Evolutionary conservation across 2,113 vertebrate species (phyloP).

Genomic region (Tachuris rubrigastra): DNA sequence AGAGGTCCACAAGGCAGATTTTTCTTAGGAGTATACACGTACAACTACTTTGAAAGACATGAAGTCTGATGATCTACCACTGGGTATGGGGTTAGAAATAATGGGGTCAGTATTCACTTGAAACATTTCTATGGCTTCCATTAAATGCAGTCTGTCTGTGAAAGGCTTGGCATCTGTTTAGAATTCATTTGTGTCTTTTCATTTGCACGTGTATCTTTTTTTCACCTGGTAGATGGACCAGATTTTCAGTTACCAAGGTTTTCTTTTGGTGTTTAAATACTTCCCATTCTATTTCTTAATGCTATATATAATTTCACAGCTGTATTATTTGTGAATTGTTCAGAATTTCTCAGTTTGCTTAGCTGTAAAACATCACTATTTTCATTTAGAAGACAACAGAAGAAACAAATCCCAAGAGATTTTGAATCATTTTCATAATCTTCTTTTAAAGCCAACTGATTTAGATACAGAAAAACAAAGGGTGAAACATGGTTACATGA

Average conservation of each 20-base stretch:
- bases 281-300: not conserved
- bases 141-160: not conserved
- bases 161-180: not conserved
- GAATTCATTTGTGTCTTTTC: not conserved
- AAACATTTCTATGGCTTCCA: not conserved
- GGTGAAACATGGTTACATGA: not conserved
- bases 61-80: not conserved
- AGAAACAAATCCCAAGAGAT: conserved; percentile 6
- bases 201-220: not conserved
- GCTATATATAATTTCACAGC: not conserved
- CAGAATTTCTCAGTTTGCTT: not conserved
- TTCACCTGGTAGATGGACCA: not conserved
- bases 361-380: not conserved
- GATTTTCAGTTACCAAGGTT: not conserved
- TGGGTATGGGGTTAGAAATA: not conserved
- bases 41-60: not conserved
- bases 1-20: not conserved
- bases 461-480: not conserved
- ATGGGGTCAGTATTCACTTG: not conserved
- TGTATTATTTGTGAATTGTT: not conserved
- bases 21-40: not conserved
- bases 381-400: not conserved
- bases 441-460: not conserved
- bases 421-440: not conserved
- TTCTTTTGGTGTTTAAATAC: not conserved